Percentiles rank a stretch among this genome's conserved stretches.
Evolutionary conservation across 2,113 vertebrate genomes (phyloP).

Genomic region (Mystacornis crossleyi): DNA sequence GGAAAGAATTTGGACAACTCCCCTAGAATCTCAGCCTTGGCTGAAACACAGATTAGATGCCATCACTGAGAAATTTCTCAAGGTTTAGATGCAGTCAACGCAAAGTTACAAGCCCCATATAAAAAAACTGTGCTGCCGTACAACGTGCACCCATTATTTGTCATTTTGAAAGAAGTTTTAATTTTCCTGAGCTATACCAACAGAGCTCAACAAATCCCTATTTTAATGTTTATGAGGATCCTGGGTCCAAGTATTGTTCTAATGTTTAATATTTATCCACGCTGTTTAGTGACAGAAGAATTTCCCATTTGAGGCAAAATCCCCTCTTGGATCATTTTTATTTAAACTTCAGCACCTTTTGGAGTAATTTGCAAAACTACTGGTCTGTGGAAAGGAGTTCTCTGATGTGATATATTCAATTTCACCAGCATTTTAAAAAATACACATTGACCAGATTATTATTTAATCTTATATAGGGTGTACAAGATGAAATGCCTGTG

Average conservation of each 20-base stretch:
- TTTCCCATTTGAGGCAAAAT: not conserved
- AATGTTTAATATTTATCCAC: not conserved
- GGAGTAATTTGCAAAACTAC: not conserved
- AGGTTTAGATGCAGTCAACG: not conserved
- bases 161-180: not conserved
- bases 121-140: not conserved
- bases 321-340: not conserved
- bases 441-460: not conserved
- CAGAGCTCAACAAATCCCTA: not conserved
- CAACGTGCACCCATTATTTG: not conserved
- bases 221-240: not conserved
- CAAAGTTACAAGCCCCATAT: not conserved
- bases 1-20: not conserved
- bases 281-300: not conserved
- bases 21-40: not conserved
- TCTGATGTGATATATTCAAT: not conserved
- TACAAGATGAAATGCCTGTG: not conserved
- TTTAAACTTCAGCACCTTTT: not conserved
- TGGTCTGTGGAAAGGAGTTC: not conserved
- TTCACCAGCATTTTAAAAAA: not conserved
- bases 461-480: not conserved
- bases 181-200: not conserved
- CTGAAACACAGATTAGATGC: not conserved
- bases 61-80: not conserved
- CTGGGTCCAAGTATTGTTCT: not conserved